These are phyloP conservation scores for Acipenser oxyrinchus DNA, from an alignment of 2,797 vertebrate species.

Conservation along the genomic window DNA sequence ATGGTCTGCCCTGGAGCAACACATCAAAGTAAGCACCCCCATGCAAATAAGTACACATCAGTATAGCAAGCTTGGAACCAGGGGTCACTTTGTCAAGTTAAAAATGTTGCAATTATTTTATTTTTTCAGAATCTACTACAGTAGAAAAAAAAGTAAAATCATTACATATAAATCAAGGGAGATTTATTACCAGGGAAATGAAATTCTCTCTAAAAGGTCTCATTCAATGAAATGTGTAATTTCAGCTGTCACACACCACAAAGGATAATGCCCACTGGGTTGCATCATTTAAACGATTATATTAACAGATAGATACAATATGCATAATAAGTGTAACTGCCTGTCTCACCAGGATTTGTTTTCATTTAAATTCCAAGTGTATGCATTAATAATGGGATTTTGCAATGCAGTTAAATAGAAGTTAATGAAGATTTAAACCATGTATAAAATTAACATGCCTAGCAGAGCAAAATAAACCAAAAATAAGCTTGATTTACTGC, in stretches of 20 bases:
- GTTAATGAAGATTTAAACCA: neutral
- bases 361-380: neutral
- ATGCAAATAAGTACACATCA: no score
- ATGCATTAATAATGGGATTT: constrained; percentile 1
- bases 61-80: no score
- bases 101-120: no score
- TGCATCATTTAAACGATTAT: constrained; percentile 13
- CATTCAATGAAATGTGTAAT: constrained; percentile 18
- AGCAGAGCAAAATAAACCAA: no score
- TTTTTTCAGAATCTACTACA: no score
- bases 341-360: neutral
- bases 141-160: no score
- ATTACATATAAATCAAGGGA: no score
- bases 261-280: constrained; percentile 14
- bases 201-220: constrained; percentile 20
- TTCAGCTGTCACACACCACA: neutral
- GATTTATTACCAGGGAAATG: neutral
- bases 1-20: no score
- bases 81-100: no score
- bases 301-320: neutral
- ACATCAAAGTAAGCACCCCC: no score
- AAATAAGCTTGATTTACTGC: no score
- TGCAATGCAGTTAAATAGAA: neutral
- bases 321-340: neutral
- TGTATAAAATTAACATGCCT: neutral